phyloP scores from a whole-genome alignment of 2,113 vertebrate species.

The Todiramphus saurophagus region DNA sequence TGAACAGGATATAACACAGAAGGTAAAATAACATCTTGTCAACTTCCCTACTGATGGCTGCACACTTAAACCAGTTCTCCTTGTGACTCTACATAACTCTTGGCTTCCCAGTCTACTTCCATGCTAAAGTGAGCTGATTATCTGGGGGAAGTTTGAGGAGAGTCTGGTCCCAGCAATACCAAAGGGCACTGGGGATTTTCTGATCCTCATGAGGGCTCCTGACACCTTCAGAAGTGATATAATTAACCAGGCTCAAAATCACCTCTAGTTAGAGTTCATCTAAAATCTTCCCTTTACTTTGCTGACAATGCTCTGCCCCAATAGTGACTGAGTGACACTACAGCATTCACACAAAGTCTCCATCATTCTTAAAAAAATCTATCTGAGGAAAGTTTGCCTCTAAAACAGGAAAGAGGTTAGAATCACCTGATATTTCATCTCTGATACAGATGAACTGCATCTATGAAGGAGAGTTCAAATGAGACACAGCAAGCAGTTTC shows the following conservation, averaged over 20 bases:
- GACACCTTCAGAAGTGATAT: not conserved
- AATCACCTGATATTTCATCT: not conserved
- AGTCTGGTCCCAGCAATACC: not conserved
- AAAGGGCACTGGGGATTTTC: accelerated
- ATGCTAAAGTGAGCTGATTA: not conserved
- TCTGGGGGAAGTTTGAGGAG: not conserved
- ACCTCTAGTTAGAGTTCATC: not conserved
- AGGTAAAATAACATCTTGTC: not conserved
- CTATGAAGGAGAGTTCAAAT: not conserved
- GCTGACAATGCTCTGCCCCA: not conserved
- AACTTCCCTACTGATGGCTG: not conserved
- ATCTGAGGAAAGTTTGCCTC: not conserved
- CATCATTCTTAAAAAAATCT: not conserved
- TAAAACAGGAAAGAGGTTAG: not conserved
- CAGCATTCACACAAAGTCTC: not conserved
- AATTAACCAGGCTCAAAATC: not conserved
- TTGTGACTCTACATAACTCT: not conserved
- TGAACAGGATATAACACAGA: not conserved
- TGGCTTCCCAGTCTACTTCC: not conserved
- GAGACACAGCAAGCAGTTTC: not conserved
- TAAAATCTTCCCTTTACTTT: not conserved
- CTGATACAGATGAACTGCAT: not conserved
- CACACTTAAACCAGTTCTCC: not conserved
- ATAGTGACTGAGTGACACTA: not conserved
- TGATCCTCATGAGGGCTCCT: not conserved